Conservation (phyloP, 2,797 vertebrate species). For the Falco cherrug region DNA sequence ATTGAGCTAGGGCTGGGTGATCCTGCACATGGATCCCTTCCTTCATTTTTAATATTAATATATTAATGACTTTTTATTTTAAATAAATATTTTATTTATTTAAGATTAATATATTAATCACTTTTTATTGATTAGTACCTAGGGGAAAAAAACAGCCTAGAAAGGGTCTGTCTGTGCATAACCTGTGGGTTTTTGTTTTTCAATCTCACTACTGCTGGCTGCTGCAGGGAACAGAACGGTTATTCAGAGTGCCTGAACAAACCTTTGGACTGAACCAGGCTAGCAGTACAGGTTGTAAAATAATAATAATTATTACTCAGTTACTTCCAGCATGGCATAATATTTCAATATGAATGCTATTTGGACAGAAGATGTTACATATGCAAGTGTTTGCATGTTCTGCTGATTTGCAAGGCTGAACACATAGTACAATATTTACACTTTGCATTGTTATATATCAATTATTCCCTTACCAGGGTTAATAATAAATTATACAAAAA, state of each 20-base stretch:
- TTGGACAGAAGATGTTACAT: background rate
- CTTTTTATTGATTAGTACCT: background rate
- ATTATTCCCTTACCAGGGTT: background rate
- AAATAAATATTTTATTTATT: too few relatives aligned
- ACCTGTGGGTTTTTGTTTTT: background rate
- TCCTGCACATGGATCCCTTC: background rate
- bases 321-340: background rate
- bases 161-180: background rate
- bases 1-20: background rate
- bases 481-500: background rate
- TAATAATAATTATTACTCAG: background rate
- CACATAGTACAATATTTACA: background rate
- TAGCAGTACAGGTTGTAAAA: background rate
- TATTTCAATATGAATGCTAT: background rate
- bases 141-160: background rate
- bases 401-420: background rate
- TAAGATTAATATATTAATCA: too few relatives aligned
- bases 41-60: background rate
- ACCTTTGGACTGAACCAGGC: background rate
- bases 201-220: background rate
- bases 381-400: background rate
- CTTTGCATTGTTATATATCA: background rate
- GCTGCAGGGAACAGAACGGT: background rate
- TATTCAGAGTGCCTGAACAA: background rate
- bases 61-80: too few relatives aligned